These are phyloP conservation scores for Hoplodrina ambigua DNA, from an alignment of 2,888 invertebrate genomes.

Conservation along the genomic window DNA sequence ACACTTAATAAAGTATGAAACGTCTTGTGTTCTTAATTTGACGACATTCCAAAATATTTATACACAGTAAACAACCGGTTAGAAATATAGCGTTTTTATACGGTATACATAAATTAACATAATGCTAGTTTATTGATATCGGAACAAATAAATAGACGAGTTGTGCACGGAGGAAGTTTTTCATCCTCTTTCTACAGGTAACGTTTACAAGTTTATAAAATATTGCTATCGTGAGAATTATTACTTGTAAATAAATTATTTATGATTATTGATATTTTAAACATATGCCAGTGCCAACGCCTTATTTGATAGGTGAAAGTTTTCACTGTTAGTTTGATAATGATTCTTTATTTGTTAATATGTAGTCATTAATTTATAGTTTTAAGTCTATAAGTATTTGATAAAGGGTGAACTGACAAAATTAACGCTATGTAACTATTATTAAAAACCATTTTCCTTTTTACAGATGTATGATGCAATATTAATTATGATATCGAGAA, in stretches of 20 bases:
- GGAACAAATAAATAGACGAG: constrained; percentile 32
- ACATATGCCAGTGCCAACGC: constrained; percentile 24
- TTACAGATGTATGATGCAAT: neutral
- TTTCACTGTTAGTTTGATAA: constrained; percentile 28
- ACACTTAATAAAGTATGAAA: neutral
- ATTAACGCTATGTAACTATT: neutral
- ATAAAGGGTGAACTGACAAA: neutral
- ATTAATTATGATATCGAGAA: neutral
- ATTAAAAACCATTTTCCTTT: constrained; percentile 2
- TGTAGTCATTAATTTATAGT: neutral
- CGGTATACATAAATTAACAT: constrained; percentile 45
- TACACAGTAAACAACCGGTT: constrained; percentile 26
- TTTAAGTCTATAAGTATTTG: neutral
- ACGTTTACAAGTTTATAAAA: constrained; percentile 25
- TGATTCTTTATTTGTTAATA: constrained; percentile 33
- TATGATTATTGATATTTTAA: constrained; percentile 45
- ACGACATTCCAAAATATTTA: constrained; percentile 36
- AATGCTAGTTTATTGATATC: constrained; percentile 55
- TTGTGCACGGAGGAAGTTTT: constrained; percentile 18
- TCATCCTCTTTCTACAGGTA: constrained; percentile 3
- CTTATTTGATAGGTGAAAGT: constrained; percentile 40
- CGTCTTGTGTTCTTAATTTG: constrained; percentile 18
- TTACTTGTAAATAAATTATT: constrained; percentile 41
- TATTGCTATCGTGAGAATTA: constrained; percentile 39
- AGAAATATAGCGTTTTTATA: constrained; percentile 40